A percentile compares a stretch with the other conserved stretches of the same genome.
These are phyloP conservation scores for Hipposideros larvatus DNA, from an alignment of 2,797 vertebrate species.

Conservation along the genomic window DNA sequence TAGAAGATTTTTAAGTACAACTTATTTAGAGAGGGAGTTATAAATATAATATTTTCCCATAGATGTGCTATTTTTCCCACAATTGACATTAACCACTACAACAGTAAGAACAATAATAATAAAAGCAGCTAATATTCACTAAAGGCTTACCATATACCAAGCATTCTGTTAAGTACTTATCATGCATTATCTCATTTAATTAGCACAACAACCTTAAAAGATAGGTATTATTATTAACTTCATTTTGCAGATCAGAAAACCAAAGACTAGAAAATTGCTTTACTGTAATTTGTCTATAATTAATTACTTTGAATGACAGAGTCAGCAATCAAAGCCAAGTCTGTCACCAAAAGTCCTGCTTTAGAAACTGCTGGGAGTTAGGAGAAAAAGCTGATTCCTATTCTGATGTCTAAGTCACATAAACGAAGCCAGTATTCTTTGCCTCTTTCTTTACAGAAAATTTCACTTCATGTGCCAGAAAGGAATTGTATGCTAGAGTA, in stretches of 20 bases:
- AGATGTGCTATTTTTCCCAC: neutral
- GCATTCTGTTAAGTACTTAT: neutral
- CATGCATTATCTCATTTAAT: conserved; percentile 12
- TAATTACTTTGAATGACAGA: conserved; percentile 46
- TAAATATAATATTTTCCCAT: too few species aligned
- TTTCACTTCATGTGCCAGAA: neutral
- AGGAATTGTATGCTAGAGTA: conserved; percentile 36
- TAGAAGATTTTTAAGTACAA: neutral
- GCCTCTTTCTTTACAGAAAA: conserved; percentile 48
- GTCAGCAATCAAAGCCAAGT: neutral
- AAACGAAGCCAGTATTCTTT: neutral
- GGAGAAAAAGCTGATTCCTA: neutral
- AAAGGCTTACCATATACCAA: neutral
- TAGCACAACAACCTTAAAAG: conserved; percentile 35
- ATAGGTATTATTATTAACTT: conserved; percentile 35
- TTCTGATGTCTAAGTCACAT: neutral
- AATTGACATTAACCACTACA: neutral
- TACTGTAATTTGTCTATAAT: conserved; percentile 61
- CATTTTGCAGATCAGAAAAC: conserved; percentile 50
- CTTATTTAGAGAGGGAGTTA: neutral
- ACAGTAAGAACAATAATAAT: neutral
- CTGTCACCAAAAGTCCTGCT: neutral
- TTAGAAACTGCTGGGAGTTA: neutral
- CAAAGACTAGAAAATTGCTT: neutral
- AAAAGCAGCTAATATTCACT: neutral